A percentile compares a stretch with the other conserved stretches of the same genome.
phyloP scores from a whole-genome alignment of 2,888 invertebrate genomes.

The Beris chalybata region DNA sequence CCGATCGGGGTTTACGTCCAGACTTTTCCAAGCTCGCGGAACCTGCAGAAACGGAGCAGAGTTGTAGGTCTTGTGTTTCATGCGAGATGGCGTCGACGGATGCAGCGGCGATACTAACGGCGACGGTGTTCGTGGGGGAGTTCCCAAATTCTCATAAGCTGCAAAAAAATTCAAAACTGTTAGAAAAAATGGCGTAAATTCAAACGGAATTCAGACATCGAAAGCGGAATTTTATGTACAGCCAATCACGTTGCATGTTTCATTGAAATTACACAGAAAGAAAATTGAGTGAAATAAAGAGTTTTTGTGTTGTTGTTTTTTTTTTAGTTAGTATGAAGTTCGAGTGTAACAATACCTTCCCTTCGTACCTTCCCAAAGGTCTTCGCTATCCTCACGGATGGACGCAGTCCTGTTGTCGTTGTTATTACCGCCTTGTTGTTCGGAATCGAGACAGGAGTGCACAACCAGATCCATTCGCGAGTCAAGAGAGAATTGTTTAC shows the following conservation, averaged over 20 bases:
- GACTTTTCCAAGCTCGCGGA: constrained; percentile 28
- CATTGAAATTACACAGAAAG: neutral
- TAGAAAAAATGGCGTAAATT: constrained; percentile 33
- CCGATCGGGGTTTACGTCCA: constrained; percentile 33
- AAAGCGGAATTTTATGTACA: constrained; percentile 18
- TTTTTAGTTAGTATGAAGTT: constrained; percentile 3
- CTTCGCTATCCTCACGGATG: constrained; percentile 53
- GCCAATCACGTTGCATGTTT: constrained; percentile 14
- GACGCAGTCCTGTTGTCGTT: constrained; percentile 39
- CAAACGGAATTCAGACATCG: too few species aligned
- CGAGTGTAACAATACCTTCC: constrained; percentile 52
- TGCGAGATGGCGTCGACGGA: constrained; percentile 6
- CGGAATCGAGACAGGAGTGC: constrained; percentile 66
- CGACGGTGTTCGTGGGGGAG: constrained; percentile 41
- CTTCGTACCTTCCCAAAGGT: constrained; percentile 57
- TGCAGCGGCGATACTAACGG: constrained; percentile 41
- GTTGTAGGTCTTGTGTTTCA: constrained; percentile 25
- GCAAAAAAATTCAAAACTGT: constrained; percentile 26
- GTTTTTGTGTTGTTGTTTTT: constrained; percentile 31
- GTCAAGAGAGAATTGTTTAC: constrained; percentile 86
- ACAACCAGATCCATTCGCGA: constrained; percentile 85
- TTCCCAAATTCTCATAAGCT: constrained; percentile 44
- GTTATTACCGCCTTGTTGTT: constrained; percentile 32
- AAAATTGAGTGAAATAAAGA: neutral
- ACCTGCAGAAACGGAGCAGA: neutral